These are phyloP conservation scores for Sebastolobus alascanus DNA, from an alignment of 2,797 vertebrate genomes.

Conservation along the genomic window DNA sequence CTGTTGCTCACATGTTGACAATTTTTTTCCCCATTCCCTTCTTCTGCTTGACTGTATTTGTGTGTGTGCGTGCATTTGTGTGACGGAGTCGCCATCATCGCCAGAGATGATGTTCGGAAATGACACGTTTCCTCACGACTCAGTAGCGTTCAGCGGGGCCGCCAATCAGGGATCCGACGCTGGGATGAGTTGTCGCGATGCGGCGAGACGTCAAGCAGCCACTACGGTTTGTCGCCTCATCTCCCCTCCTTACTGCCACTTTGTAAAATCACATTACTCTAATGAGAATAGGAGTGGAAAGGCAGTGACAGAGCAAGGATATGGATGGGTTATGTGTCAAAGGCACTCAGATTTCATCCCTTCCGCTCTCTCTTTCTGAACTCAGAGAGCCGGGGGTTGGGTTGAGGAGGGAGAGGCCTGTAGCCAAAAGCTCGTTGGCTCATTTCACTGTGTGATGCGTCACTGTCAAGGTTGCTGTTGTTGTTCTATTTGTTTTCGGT, in stretches of 20 bases:
- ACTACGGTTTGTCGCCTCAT: slow-evolving; percentile 77
- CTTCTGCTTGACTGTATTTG: slow-evolving; percentile 5
- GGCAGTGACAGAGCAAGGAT: slow-evolving; percentile 88
- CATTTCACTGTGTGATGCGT: slow-evolving; percentile 35
- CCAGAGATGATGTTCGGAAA: slow-evolving; percentile 78
- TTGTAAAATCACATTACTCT: slow-evolving; percentile 89
- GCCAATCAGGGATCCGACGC: slow-evolving; percentile 85
- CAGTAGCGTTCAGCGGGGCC: slow-evolving; percentile 84
- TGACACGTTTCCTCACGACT: slow-evolving; percentile 88
- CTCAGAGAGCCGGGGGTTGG: slow-evolving; percentile 52
- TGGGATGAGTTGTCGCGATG: slow-evolving; percentile 76
- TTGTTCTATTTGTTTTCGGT: slow-evolving; percentile 43
- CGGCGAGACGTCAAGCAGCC: slow-evolving; percentile 80
- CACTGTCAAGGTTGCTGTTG: slow-evolving; percentile 41
- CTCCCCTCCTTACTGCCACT: slow-evolving; percentile 81
- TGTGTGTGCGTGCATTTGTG: slow-evolving; percentile 9
- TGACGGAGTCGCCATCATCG: slow-evolving; percentile 43
- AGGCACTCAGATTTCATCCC: slow-evolving; percentile 84
- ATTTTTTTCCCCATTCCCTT: neutral
- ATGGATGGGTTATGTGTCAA: slow-evolving; percentile 89
- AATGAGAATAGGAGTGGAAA: slow-evolving; percentile 93
- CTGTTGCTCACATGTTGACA: slow-evolving; percentile 37
- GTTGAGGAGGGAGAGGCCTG: slow-evolving; percentile 27
- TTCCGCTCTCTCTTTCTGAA: slow-evolving; percentile 52
- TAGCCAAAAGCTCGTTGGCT: slow-evolving; percentile 36